phyloP scores from a whole-genome alignment of 2,888 invertebrate genomes.

The Lasius platythorax region DNA sequence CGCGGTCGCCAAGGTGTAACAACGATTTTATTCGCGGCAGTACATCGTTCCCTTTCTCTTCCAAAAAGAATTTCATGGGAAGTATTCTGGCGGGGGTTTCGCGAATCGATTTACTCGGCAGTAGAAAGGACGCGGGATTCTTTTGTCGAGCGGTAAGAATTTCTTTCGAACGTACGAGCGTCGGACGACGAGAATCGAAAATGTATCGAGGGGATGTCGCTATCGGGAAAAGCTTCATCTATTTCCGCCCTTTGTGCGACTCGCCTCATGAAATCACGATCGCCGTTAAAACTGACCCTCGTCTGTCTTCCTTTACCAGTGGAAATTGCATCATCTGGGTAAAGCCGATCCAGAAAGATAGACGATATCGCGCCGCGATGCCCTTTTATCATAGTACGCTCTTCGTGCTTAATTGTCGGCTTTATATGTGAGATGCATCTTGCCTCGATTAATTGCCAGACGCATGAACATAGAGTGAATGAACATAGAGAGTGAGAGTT shows the following conservation, averaged over 20 bases:
- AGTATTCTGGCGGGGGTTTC: constrained; percentile 39
- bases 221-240: constrained; percentile 28
- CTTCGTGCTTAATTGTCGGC: constrained; percentile 28
- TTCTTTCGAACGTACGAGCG: constrained; percentile 21
- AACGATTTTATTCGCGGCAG: constrained; percentile 36
- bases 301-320: constrained; percentile 14
- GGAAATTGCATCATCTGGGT: constrained; percentile 47
- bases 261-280: constrained; percentile 50
- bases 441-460: neutral
- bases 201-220: constrained; percentile 35
- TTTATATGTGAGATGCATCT: constrained; percentile 14
- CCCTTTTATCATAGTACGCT: neutral
- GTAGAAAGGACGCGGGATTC: constrained; percentile 30
- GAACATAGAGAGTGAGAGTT: neutral
- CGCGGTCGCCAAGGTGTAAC: neutral
- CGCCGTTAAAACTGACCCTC: constrained; percentile 47
- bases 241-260: constrained; percentile 57
- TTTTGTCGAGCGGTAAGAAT: constrained; percentile 53
- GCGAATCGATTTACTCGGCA: constrained; percentile 60
- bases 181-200: constrained; percentile 29
- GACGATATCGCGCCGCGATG: neutral
- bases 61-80: neutral
- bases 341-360: constrained; percentile 16
- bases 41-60: neutral
- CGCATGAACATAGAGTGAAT: neutral